Conservation (phyloP, 2,888 invertebrate species). For the Eilema sororculum region DNA sequence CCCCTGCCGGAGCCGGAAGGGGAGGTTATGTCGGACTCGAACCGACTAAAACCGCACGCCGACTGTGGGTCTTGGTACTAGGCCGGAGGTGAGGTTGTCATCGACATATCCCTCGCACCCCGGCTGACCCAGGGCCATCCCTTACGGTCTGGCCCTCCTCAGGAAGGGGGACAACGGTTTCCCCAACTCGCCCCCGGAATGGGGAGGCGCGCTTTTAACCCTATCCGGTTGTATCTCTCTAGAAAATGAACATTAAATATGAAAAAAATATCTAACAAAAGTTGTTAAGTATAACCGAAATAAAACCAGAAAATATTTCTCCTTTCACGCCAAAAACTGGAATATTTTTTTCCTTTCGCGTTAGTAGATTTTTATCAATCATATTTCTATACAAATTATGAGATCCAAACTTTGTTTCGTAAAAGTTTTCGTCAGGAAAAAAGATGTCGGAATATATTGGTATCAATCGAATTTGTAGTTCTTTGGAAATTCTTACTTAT, state of each 20-base stretch:
- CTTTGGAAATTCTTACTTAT: constrained; percentile 17
- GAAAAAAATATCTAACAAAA: background rate
- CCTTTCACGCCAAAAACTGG: background rate
- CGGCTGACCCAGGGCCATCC: too few species aligned
- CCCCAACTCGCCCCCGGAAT: too few species aligned
- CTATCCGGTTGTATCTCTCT: background rate
- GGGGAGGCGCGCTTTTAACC: too few species aligned
- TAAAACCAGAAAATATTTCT: background rate
- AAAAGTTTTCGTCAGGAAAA: constrained; percentile 13
- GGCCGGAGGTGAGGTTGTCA: too few species aligned
- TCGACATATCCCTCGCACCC: too few species aligned
- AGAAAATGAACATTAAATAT: background rate
- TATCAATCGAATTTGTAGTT: constrained; percentile 14
- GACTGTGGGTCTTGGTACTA: too few species aligned
- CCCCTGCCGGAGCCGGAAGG: too few species aligned
- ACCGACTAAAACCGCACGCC: too few species aligned
- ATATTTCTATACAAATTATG: constrained; percentile 8
- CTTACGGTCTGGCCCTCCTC: too few species aligned
- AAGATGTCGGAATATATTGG: constrained; percentile 20
- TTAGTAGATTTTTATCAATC: constrained; percentile 4
- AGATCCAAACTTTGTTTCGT: constrained; percentile 6
- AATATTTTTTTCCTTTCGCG: background rate
- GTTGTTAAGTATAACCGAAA: background rate
- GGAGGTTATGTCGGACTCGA: too few species aligned
- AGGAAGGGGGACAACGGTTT: too few species aligned